These are phyloP conservation scores for Argentina silus DNA, from an alignment of 2,797 vertebrate species.

Conservation along the genomic window DNA sequence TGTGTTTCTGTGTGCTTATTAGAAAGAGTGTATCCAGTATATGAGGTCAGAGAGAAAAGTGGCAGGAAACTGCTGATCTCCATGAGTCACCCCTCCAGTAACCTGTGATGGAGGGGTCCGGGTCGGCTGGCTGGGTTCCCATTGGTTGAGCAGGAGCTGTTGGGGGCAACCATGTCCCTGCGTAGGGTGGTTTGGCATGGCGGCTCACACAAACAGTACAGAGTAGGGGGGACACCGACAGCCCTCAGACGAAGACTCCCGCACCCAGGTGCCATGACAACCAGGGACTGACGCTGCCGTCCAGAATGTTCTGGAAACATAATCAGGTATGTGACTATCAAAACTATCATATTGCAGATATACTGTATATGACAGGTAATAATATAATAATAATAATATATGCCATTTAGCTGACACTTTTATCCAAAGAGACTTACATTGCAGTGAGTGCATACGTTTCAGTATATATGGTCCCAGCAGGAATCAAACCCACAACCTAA, in stretches of 20 bases:
- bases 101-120: conserved; percentile 47
- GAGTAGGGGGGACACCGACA: conserved; percentile 82
- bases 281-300: conserved; percentile 75
- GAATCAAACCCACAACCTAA: too few relatives aligned
- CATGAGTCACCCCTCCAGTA: conserved; percentile 59
- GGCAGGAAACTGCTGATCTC: conserved; percentile 71
- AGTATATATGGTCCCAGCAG: too few relatives aligned
- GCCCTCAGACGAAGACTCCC: conserved; percentile 73
- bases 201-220: conserved; percentile 81
- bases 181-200: conserved; percentile 1
- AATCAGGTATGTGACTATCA: not conserved
- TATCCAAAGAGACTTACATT: too few relatives aligned
- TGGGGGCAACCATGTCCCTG: conserved; percentile 39
- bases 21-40: conserved; percentile 57
- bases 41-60: conserved; percentile 60
- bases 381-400: not conserved
- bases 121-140: conserved; percentile 51
- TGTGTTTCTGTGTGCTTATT: conserved; percentile 57
- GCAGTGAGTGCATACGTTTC: too few relatives aligned
- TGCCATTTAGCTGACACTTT: too few relatives aligned
- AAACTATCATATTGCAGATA: not conserved
- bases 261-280: conserved; percentile 87
- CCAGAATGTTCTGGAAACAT: conserved; percentile 82
- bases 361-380: not conserved
- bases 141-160: conserved; percentile 26